Evolutionary conservation across 2,113 vertebrate genomes (phyloP), one percentile per base, ranked within the genome.

Genomic region (Aptenodytes patagonicus): DNA sequence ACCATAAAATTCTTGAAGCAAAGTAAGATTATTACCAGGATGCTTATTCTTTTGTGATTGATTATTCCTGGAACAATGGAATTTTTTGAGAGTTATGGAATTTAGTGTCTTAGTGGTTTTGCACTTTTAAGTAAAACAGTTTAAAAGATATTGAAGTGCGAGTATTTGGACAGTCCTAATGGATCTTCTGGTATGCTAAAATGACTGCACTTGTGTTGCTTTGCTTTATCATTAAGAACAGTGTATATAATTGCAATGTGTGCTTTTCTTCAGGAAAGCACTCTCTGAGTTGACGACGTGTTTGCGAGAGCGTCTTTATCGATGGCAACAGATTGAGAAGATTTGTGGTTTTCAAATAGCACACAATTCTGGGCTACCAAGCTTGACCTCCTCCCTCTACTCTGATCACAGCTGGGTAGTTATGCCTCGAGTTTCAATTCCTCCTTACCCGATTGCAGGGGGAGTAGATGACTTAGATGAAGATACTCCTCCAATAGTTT

Each of bases 341-440:
- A 98, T 99, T n/a, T 99, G 99, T 49, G 98, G 99, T 68, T 99
- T 99, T 97, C 99, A 99, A 55, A 98, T 99, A 26, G 99, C 99
- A 20, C 99, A 99, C 96, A 99, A 99, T 97, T 99, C 99, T 3
- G 99, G 99, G 26, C 97, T 99, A 62, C 99, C 99, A 28, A 99
- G 98, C 95, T 97, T 99, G 91, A 99, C 99, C 6, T 99, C 99
- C 49, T 99, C 99, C 36, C 99, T 99, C 28, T 99, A 99, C 97
- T 99, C 99, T 3, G 99, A 99, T 94, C 99, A 99, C 98, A 99
- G 99, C 97, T 99, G 99, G 99, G 99, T 99, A 91, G 99, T 99
- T 78, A 99, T 99, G 99, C 99, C 99, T 15, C 98, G 99, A 62
- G 99, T 99, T 54, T 99, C 99, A 60, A 99, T 99, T 94, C 99